These are phyloP conservation scores for Nasonovia ribisnigri DNA, from an alignment of 2,888 invertebrate genomes.

Conservation along the genomic window DNA sequence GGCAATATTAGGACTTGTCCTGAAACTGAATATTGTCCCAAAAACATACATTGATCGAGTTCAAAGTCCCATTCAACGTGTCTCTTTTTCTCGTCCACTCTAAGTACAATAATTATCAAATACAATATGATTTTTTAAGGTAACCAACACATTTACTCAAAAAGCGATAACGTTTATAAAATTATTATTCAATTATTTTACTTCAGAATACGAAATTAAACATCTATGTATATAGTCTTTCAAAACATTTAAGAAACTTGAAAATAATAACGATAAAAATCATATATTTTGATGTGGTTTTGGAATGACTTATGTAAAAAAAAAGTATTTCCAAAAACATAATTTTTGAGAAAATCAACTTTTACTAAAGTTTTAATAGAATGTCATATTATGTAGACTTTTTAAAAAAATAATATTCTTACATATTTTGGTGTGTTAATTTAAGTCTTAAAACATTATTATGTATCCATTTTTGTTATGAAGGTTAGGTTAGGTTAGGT, in stretches of 20 bases:
- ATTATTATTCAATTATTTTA: neutral
- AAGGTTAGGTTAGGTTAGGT: no score
- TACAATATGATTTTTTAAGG: neutral
- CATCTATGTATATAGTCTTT: neutral
- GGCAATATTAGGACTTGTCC: conserved; percentile 74
- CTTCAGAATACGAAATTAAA: neutral
- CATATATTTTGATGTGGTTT: neutral
- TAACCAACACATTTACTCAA: neutral
- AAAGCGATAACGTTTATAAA: neutral
- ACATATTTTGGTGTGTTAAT: no score
- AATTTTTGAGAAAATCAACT: no score
- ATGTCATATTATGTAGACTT: no score
- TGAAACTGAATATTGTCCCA: conserved; percentile 73
- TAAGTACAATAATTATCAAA: conserved; percentile 44
- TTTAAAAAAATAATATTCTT: no score
- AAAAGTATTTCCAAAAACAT: neutral
- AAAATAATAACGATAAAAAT: no score
- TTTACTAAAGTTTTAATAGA: no score
- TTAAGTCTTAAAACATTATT: no score
- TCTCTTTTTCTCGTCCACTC: conserved; percentile 67
- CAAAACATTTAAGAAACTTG: neutral
- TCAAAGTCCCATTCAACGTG: conserved; percentile 69
- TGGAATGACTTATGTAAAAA: neutral
- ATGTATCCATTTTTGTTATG: no score
- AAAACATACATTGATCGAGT: conserved; percentile 73